These are phyloP conservation scores for Protosalanx chinensis DNA, from an alignment of 2,797 vertebrate species.

Conservation along the genomic window DNA sequence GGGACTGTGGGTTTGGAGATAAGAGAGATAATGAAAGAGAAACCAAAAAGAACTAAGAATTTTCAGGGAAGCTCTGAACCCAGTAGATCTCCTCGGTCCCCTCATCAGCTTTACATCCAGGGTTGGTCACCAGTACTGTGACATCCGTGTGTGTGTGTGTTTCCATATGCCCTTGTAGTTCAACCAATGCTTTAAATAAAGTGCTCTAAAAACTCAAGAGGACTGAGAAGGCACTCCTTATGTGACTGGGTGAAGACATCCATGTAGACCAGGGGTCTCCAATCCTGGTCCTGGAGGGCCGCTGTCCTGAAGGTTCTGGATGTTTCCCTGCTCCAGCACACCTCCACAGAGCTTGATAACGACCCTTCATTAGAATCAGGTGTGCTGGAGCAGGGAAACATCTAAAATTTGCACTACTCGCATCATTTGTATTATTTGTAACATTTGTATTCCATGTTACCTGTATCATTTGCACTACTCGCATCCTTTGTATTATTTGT, in stretches of 20 bases:
- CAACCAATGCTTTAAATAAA: constrained; percentile 18
- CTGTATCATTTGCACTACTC: too few relatives aligned
- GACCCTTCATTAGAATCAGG: too few relatives aligned
- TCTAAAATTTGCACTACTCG: too few relatives aligned
- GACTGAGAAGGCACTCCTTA: constrained; percentile 25
- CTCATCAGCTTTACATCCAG: neutral
- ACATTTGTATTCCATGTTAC: too few relatives aligned
- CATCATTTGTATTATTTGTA: too few relatives aligned
- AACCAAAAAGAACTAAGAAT: constrained; percentile 17
- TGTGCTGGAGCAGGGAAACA: too few relatives aligned
- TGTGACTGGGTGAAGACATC: neutral
- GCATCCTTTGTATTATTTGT: too few relatives aligned
- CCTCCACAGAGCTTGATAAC: too few relatives aligned
- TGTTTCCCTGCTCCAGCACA: too few relatives aligned
- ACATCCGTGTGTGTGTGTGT: constrained; percentile 5
- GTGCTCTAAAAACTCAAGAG: constrained; percentile 12
- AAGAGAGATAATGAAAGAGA: too few relatives aligned
- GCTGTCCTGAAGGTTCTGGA: too few relatives aligned
- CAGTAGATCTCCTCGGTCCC: neutral
- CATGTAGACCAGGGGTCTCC: neutral
- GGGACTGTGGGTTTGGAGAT: constrained; percentile 21
- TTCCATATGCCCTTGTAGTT: constrained; percentile 17
- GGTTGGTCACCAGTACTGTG: constrained; percentile 21
- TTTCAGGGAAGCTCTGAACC: neutral
- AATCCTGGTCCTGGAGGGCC: too few relatives aligned